Evolutionary conservation across 1,140 invertebrate genomes (phyloP).

Genomic region (Oedothorax gibbosus): DNA sequence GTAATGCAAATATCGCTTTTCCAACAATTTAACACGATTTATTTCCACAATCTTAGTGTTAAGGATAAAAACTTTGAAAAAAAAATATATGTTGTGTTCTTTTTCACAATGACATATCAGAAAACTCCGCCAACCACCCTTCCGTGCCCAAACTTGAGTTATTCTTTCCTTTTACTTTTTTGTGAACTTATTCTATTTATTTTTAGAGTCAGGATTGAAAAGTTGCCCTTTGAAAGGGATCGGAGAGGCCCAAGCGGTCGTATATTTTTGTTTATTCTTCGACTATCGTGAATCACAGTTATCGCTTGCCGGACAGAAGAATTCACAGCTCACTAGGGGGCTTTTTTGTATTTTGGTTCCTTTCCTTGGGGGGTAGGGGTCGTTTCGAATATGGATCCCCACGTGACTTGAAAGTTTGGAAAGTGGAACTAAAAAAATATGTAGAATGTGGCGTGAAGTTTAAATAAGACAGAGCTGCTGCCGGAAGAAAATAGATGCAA

Average conservation of each 20-base stretch:
- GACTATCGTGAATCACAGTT: slow-evolving; percentile 39
- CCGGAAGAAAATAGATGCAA: too few species aligned
- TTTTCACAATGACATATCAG: too few species aligned
- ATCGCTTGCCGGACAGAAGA: slow-evolving; percentile 46
- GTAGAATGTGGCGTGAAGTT: too few species aligned
- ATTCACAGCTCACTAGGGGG: not conserved
- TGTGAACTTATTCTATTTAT: not conserved
- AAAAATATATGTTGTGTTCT: too few species aligned
- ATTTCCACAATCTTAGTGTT: too few species aligned
- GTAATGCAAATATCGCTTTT: too few species aligned
- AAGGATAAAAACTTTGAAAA: too few species aligned
- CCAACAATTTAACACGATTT: too few species aligned
- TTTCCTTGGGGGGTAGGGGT: slow-evolving; percentile 12
- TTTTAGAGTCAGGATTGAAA: slow-evolving; percentile 7
- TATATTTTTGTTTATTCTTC: slow-evolving; percentile 35
- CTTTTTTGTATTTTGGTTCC: not conserved
- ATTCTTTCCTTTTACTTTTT: slow-evolving; percentile 26
- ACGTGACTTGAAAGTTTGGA: slow-evolving; percentile 18
- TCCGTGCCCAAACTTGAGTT: not conserved
- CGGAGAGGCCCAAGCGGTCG: not conserved
- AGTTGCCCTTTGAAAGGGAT: slow-evolving; percentile 15
- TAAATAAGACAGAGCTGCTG: too few species aligned
- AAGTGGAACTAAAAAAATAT: not conserved
- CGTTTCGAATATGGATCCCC: slow-evolving; percentile 12
- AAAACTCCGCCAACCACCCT: not conserved